Conservation (phyloP, 2,797 vertebrate species). For the Aythya fuligula region DNA sequence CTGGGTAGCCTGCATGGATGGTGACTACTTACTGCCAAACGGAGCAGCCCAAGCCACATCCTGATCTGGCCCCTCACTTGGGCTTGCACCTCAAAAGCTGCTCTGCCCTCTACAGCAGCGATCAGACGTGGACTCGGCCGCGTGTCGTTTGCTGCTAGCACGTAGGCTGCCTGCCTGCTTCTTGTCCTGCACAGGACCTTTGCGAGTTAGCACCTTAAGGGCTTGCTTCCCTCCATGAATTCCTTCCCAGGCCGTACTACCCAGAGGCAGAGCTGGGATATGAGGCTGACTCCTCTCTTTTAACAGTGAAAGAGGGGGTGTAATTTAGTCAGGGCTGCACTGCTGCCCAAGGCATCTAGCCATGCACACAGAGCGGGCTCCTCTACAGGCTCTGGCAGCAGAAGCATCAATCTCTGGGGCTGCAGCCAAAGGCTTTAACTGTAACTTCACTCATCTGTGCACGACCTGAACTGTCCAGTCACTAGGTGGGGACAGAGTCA, state of each 20-base stretch:
- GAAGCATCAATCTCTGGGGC: background rate
- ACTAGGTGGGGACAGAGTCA: background rate
- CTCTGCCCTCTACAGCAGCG: background rate
- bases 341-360: background rate
- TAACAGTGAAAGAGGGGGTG: background rate
- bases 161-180: background rate
- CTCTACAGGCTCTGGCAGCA: background rate
- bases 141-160: background rate
- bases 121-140: background rate
- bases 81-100: background rate
- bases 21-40: rapidly evolving
- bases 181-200: background rate
- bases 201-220: background rate
- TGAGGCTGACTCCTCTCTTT: background rate
- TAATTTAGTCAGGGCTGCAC: background rate
- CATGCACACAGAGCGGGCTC: background rate
- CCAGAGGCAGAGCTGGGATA: background rate
- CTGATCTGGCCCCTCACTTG: background rate
- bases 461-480: background rate
- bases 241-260: background rate
- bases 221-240: background rate
- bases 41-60: background rate
- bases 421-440: background rate
- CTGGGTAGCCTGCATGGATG: background rate
- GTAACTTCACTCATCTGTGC: background rate